Conservation (phyloP, 92 coral and sea anemone species). For the Epizoanthus ramosus region DNA sequence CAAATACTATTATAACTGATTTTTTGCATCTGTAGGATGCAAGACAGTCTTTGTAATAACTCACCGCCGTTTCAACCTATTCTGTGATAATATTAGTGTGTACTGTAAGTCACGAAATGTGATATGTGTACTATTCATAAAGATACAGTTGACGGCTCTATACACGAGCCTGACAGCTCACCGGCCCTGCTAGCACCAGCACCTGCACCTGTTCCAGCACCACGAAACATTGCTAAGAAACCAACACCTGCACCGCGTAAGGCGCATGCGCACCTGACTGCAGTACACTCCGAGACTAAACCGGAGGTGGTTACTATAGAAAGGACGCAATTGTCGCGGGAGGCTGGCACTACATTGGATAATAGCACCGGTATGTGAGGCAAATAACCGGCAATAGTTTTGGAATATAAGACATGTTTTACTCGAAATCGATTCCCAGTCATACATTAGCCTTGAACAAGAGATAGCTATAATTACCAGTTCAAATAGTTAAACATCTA, state of each 20-base stretch:
- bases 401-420: neutral
- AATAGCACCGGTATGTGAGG: conserved; percentile 27
- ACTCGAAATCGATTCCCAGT: too few relatives aligned
- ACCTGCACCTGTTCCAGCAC: conserved; percentile 21
- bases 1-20: too few relatives aligned
- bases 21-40: too few relatives aligned
- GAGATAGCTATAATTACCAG: too few relatives aligned
- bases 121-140: conserved; percentile 18
- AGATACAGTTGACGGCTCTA: conserved; percentile 9
- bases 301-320: neutral
- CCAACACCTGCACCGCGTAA: conserved; percentile 33
- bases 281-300: neutral
- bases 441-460: too few relatives aligned
- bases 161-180: conserved; percentile 1
- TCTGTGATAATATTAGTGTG: too few relatives aligned
- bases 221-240: conserved; percentile 11
- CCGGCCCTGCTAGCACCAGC: conserved; percentile 18
- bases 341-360: conserved; percentile 30
- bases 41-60: too few relatives aligned
- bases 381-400: neutral
- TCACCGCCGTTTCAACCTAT: too few relatives aligned
- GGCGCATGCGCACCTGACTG: conserved; percentile 18
- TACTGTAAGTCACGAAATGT: neutral
- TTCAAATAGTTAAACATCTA: too few relatives aligned
- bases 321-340: neutral